Conservation (phyloP, 2,113 vertebrate species). For the Triplophysa rosa region DNA sequence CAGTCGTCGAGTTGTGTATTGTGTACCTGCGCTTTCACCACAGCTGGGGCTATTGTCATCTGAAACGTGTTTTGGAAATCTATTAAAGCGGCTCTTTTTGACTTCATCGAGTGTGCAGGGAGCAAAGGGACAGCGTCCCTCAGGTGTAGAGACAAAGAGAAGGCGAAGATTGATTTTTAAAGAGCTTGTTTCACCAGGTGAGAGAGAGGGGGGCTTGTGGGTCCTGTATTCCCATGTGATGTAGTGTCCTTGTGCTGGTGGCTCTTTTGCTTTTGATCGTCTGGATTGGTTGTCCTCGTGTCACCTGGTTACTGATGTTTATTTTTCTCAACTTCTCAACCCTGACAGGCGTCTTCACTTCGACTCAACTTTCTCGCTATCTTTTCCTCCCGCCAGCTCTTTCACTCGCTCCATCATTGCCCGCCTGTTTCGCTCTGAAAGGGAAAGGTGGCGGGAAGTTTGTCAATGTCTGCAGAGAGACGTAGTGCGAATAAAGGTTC, state of each 20-base stretch:
- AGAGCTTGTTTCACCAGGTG: constrained; percentile 5
- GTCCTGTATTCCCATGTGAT: constrained; percentile 13
- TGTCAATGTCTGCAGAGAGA: constrained; percentile 59
- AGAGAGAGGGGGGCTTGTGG: constrained; percentile 20
- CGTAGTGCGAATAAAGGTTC: background rate
- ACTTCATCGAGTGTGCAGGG: constrained; percentile 32
- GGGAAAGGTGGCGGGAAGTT: constrained; percentile 56
- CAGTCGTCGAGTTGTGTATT: constrained; percentile 48
- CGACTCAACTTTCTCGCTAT: constrained; percentile 15
- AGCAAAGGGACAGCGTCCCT: constrained; percentile 11
- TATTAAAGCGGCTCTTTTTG: constrained; percentile 52
- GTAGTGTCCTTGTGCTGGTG: background rate
- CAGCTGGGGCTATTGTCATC: constrained; percentile 51
- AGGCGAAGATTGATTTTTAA: constrained; percentile 1
- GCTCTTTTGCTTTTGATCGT: constrained; percentile 15
- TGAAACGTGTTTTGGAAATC: constrained; percentile 59
- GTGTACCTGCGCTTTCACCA: constrained; percentile 54
- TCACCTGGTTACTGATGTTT: constrained; percentile 15
- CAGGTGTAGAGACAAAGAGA: constrained; percentile 35
- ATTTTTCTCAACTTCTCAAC: background rate
- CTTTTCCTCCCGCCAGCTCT: background rate
- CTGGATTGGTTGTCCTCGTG: background rate
- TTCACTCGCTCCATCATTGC: background rate
- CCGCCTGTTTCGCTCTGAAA: constrained; percentile 58
- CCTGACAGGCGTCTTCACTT: background rate